Evolutionary conservation across 2,888 invertebrate species (phyloP).

Genomic region (Ophion ventricosus): DNA sequence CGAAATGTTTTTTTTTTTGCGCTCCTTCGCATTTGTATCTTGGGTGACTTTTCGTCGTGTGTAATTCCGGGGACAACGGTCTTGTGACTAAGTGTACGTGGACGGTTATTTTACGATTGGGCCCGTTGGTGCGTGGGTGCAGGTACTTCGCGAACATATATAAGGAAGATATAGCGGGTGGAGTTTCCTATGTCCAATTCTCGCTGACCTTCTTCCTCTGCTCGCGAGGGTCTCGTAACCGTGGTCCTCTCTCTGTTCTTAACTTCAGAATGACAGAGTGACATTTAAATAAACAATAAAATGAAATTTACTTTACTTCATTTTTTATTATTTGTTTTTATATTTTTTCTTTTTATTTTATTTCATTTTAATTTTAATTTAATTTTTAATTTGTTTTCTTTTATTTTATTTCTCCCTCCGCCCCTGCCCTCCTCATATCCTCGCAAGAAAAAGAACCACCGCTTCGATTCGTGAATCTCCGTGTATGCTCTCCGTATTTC

Average conservation of each 20-base stretch:
- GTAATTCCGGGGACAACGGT: too few species aligned
- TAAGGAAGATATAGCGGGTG: slow-evolving; percentile 79
- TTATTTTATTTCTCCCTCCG: slow-evolving; percentile 35
- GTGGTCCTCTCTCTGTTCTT: slow-evolving; percentile 42
- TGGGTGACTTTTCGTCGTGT: too few species aligned
- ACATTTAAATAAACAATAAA: too few species aligned
- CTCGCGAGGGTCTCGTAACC: slow-evolving; percentile 34
- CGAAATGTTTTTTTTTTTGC: too few species aligned
- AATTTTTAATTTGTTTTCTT: too few species aligned
- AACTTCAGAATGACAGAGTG: slow-evolving; percentile 30
- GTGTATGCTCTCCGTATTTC: not conserved
- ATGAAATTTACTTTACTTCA: slow-evolving; percentile 25
- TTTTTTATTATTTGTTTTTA: slow-evolving; percentile 40
- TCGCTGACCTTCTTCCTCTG: slow-evolving; percentile 75
- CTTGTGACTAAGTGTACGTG: too few species aligned
- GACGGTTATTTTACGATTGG: too few species aligned
- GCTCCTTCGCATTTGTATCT: too few species aligned
- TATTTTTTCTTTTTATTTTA: too few species aligned
- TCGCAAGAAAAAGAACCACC: slow-evolving; percentile 4
- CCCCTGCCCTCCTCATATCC: slow-evolving; percentile 49
- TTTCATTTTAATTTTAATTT: too few species aligned
- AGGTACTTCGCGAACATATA: slow-evolving; percentile 68
- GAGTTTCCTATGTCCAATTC: slow-evolving; percentile 82
- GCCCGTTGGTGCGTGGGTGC: slow-evolving; percentile 79
- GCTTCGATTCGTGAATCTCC: slow-evolving; percentile 4